Evolutionary conservation across 1,140 invertebrate genomes (phyloP).

Genomic region (Galleria mellonella): DNA sequence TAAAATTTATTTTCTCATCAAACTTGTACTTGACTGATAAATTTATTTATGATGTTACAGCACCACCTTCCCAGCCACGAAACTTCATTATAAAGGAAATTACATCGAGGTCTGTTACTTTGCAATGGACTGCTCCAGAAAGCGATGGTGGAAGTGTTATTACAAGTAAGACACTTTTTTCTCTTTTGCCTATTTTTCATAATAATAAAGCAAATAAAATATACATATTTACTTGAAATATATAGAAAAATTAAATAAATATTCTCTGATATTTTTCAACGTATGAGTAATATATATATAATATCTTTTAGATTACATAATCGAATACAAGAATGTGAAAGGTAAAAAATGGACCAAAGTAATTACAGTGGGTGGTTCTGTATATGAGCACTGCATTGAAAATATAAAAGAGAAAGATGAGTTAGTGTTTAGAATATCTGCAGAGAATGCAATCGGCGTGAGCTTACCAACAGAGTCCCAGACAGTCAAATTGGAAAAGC

Average conservation of each 20-base stretch:
- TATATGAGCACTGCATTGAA: constrained; percentile 85
- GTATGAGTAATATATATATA: not conserved
- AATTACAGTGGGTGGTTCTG: constrained; percentile 86
- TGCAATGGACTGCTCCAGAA: constrained; percentile 90
- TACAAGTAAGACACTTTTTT: constrained; percentile 76
- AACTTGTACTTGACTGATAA: too few species aligned
- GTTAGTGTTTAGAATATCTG: constrained; percentile 92
- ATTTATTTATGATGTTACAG: constrained; percentile 65
- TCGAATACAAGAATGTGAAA: constrained; percentile 88
- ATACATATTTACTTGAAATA: too few species aligned
- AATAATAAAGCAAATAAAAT: too few species aligned
- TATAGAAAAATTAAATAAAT: too few species aligned
- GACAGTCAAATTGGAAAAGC: constrained; percentile 90
- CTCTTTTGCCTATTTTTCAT: too few species aligned
- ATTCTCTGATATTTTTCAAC: not conserved
- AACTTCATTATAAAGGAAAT: constrained; percentile 86
- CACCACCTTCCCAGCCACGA: constrained; percentile 86
- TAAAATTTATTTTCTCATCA: too few species aligned
- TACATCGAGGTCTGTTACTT: constrained; percentile 88
- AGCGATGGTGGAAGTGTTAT: constrained; percentile 91
- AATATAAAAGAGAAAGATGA: constrained; percentile 93
- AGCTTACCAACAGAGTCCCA: constrained; percentile 87
- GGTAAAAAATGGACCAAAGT: constrained; percentile 92
- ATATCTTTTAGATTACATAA: constrained; percentile 84
- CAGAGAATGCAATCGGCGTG: constrained; percentile 92